Conservation (phyloP, 1,140 invertebrate genomes). For the Pinna nobilis region DNA sequence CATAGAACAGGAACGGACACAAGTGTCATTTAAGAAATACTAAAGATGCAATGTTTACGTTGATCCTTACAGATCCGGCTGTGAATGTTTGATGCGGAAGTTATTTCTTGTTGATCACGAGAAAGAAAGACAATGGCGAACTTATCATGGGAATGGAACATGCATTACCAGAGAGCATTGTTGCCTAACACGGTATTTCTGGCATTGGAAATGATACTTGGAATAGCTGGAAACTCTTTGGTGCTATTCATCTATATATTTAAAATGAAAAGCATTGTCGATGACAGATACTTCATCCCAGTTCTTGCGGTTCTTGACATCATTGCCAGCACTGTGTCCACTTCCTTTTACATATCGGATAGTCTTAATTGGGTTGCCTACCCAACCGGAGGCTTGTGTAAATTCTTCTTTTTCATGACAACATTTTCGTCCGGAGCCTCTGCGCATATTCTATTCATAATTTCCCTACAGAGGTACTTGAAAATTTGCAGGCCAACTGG, state of each 20-base stretch:
- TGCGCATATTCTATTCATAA: background rate
- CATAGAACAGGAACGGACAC: no score
- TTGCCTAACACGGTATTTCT: no score
- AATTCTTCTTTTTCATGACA: background rate
- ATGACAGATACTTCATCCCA: conserved; percentile 20
- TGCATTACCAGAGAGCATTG: no score
- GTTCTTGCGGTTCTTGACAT: conserved; percentile 13
- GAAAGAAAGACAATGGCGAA: no score
- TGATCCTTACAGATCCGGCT: no score
- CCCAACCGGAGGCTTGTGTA: background rate
- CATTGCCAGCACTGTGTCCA: background rate
- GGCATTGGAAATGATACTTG: no score
- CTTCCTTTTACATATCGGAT: background rate
- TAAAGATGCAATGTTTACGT: no score
- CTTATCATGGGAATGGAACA: no score
- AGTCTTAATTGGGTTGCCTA: background rate
- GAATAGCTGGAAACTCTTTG: conserved; percentile 4
- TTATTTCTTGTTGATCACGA: no score
- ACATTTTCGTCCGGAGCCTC: background rate
- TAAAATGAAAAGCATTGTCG: conserved; percentile 3
- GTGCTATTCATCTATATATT: conserved; percentile 14
- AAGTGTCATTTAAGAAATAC: no score
- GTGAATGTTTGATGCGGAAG: no score
- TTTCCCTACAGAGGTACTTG: background rate
- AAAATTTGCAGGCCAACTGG: background rate